phyloP scores from a whole-genome alignment of 1,140 invertebrate genomes.

The Diabrotica undecimpunctata region DNA sequence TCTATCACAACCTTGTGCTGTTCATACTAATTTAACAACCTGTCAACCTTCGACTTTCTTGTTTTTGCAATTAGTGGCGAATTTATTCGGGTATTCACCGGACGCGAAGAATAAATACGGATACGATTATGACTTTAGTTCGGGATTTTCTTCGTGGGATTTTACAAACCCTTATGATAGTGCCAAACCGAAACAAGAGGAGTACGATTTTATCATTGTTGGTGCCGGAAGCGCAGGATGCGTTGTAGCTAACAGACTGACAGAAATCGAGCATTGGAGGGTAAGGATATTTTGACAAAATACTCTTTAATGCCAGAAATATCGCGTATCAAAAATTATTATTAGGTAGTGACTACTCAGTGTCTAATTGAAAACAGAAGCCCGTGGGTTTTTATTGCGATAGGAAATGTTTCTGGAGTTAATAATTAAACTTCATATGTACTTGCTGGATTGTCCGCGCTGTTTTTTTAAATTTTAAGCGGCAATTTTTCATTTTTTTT shows the following conservation, averaged over 20 bases:
- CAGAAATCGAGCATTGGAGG: conserved; percentile 52
- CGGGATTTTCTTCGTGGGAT: conserved; percentile 11
- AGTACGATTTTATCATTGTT: conserved; percentile 56
- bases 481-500: too few relatives aligned
- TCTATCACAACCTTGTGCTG: conserved; percentile 51
- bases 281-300: conserved; percentile 36
- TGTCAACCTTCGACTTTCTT: conserved; percentile 56
- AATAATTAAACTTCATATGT: too few relatives aligned
- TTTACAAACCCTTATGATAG: conserved; percentile 8
- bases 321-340: too few relatives aligned
- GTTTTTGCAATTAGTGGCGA: conserved; percentile 55
- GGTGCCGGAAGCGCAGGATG: conserved; percentile 66
- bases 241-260: conserved; percentile 61
- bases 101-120: conserved; percentile 39
- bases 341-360: too few relatives aligned
- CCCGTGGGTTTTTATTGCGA: too few relatives aligned
- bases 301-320: too few relatives aligned
- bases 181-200: conserved; percentile 22
- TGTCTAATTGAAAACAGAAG: too few relatives aligned
- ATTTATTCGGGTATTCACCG: conserved; percentile 54
- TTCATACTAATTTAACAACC: conserved; percentile 52
- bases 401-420: too few relatives aligned
- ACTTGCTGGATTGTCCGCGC: too few relatives aligned
- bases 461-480: too few relatives aligned
- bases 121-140: conserved; percentile 1